A percentile compares a stretch with the other conserved stretches of the same genome.
Conservation (phyloP, 2,888 invertebrate genomes). For the Creontiades dilutus region DNA sequence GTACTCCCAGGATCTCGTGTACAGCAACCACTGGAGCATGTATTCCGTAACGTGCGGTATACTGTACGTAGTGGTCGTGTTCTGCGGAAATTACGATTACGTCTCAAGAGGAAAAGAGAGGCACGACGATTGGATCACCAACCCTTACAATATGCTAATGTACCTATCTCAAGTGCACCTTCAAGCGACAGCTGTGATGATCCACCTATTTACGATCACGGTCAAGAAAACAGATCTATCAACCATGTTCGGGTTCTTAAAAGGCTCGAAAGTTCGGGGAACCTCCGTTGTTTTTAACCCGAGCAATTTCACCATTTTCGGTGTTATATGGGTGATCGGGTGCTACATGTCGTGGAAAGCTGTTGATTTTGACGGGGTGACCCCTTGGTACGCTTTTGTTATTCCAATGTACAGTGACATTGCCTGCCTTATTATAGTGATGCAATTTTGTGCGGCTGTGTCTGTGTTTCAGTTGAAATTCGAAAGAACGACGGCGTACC, state of each 20-base stretch:
- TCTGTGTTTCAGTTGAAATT: neutral
- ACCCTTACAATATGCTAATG: constrained; percentile 44
- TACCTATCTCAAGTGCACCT: constrained; percentile 48
- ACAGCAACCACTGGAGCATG: neutral
- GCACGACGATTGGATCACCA: constrained; percentile 47
- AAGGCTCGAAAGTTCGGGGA: neutral
- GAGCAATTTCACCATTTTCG: constrained; percentile 20
- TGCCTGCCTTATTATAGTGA: constrained; percentile 23
- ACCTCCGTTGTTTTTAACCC: neutral
- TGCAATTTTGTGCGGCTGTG: constrained; percentile 40
- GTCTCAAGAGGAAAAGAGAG: constrained; percentile 8
- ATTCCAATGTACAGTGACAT: constrained; percentile 42
- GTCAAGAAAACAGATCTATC: neutral
- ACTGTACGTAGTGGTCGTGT: neutral
- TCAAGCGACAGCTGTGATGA: constrained; percentile 30
- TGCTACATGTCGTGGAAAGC: constrained; percentile 40
- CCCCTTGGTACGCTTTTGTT: constrained; percentile 18
- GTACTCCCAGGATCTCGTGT: neutral
- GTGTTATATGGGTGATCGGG: constrained; percentile 31
- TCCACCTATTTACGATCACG: constrained; percentile 36
- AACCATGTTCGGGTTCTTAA: neutral
- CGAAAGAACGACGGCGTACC: neutral
- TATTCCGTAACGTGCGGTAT: neutral
- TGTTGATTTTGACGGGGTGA: neutral
- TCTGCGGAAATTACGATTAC: constrained; percentile 28